These are phyloP conservation scores for Zosterops lateralis DNA, from an alignment of 2,113 vertebrate genomes.

Conservation along the genomic window DNA sequence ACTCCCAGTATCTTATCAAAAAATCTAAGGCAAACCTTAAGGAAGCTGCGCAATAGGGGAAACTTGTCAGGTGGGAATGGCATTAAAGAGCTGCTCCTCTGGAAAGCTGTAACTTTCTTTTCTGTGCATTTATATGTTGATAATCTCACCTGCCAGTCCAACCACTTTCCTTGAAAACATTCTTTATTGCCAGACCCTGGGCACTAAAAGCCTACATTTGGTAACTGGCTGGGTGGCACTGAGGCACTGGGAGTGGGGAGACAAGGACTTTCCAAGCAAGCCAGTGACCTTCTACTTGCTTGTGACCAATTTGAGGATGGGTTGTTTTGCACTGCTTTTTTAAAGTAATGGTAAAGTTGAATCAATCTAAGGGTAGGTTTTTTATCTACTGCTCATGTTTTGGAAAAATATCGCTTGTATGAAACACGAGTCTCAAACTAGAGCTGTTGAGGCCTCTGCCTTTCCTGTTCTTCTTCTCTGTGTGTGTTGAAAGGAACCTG, in stretches of 20 bases:
- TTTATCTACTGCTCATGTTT: not conserved
- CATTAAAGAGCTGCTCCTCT: not conserved
- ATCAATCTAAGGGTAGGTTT: not conserved
- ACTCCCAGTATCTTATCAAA: not conserved
- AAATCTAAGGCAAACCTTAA: not conserved
- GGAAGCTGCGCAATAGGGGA: not conserved
- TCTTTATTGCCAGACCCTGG: not conserved
- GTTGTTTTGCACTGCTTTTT: not conserved
- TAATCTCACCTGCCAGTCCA: not conserved
- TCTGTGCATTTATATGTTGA: not conserved
- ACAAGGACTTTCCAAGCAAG: not conserved
- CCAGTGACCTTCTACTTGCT: not conserved
- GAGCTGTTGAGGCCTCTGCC: not conserved
- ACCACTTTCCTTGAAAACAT: not conserved
- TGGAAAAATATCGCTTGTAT: not conserved
- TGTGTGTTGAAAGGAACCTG: not conserved
- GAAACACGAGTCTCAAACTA: not conserved
- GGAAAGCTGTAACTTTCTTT: not conserved
- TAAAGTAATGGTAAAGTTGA: not conserved
- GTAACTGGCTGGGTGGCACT: not conserved
- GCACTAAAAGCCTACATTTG: accelerated
- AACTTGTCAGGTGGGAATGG: not conserved
- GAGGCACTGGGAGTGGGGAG: not conserved
- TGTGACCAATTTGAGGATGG: accelerated
- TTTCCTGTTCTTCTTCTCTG: slow-evolving; percentile 38